Base-by-base conservation (phyloP, 2,113 vertebrate species). In the Uropsilus gracilis region DNA sequence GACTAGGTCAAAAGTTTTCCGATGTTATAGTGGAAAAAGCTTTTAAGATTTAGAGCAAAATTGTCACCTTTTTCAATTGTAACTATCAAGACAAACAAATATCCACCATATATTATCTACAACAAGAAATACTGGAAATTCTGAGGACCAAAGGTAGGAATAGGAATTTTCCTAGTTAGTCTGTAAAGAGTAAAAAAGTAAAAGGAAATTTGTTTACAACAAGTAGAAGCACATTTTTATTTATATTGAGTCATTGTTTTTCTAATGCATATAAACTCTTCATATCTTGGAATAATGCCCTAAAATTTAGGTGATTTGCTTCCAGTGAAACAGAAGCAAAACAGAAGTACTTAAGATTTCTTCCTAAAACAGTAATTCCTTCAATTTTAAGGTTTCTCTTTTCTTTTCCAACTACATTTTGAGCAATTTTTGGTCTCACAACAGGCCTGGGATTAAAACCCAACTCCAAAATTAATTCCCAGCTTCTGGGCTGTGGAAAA, bases 31-130 rank as follows among this genome's bases (percentile, higher is more conserved):
- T 64, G n/a, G 12, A 76, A 77, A 1, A 71, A 64, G 64, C 77
- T 94, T 64, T 77, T 59, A 94, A 64, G 69, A 90, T 6, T 42
- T 92, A 24, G 14, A 89, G 28, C 64, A 92, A 8, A 83, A 7
- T 81, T 42, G 61, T 5, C 16, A 34, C 2, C 24, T 81, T n/a
- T 10, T 13, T 3, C 2, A 44, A 46, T 1, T 8, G 14, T 68
- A 78, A 18, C 16, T 69, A 66, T 20, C 3, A 69, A 2, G 8
- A 39, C 37, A 39, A 24, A 90, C 6, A 11, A 44, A 64, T 42
- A 53, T 14, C 20, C 37, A 14, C 22, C 68, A 10, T 61, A 12
- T 64, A 75, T 92, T 86, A 4, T 69, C 10, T 78, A 69, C 22
- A 61, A 5, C 53, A 59, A 42, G 14, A 91, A 66, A 53, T 12